Conservation (phyloP, 1,140 invertebrate genomes). For the Macrobrachium rosenbergii region DNA sequence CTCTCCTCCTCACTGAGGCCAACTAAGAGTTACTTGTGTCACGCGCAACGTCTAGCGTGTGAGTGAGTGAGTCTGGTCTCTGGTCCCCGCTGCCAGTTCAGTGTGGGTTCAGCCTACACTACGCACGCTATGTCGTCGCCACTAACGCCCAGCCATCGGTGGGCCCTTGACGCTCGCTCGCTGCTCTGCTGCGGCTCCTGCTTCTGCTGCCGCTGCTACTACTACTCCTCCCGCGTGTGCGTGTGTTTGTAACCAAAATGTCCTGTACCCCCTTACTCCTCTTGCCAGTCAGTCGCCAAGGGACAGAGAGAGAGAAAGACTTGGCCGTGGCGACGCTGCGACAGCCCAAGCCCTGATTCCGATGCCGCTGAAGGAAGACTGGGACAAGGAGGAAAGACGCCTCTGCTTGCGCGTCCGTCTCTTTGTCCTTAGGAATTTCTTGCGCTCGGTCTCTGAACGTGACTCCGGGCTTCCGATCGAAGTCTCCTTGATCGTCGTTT, state of each 20-base stretch:
- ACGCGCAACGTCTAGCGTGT: slow-evolving; percentile 55
- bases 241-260: slow-evolving; percentile 24
- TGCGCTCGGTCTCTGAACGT: not conserved
- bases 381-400: not conserved
- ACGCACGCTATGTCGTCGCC: slow-evolving; percentile 53
- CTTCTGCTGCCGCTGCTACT: slow-evolving; percentile 8
- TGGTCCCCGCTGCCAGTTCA: slow-evolving; percentile 43
- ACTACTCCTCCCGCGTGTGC: slow-evolving; percentile 24
- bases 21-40: slow-evolving; percentile 43
- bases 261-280: no score
- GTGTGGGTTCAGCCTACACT: slow-evolving; percentile 28
- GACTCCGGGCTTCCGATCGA: no score
- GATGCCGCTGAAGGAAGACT: not conserved
- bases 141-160: slow-evolving; percentile 34
- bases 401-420: not conserved
- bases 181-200: not conserved
- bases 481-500: no score
- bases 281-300: slow-evolving; percentile 22
- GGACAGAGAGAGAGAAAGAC: not conserved
- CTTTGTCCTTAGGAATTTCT: not conserved
- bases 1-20: slow-evolving; percentile 18
- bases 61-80: slow-evolving; percentile 46
- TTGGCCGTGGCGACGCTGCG: slow-evolving; percentile 1
- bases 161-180: not conserved
- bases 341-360: not conserved